Base-by-base conservation (phyloP, 2,113 vertebrate genomes). In the Anoura caudifer region DNA sequence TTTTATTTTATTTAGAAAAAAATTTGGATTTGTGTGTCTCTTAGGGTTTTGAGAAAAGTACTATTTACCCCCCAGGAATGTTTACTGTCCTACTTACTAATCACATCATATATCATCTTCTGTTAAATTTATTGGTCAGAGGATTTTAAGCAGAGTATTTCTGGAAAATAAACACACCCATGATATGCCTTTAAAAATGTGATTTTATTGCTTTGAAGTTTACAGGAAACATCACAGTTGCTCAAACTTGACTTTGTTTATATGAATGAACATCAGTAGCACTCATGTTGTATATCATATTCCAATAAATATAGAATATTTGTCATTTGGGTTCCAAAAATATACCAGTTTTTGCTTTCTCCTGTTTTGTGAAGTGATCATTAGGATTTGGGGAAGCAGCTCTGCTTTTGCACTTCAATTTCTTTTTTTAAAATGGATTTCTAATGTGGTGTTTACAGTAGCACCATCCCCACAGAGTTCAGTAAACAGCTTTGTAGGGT, bases 1-100 rank as follows among this genome's bases (percentile, higher is more conserved):
- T 16, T 88, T 83, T 59, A 63, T 94, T 94, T 94, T 45, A 81
- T 80, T 96, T 94, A 79, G 76, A 77, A 86, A 95, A 11, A n/a
- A 90, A 65, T 54, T 95, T 52, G 33, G 65, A 88, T 94, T 65
- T 76, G 33, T 67, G 4, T 76, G 50, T 97, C 65, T 90, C 73
- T 95, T 84, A 12, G 5, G 13, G 47, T 67, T 88, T 97, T 75
- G 43, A 67, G 84, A 80, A 65, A 93, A 47, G 26, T 76, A 80
- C 14, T 77, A 17, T 52, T 50, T 16, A 77, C 63, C 56, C 11
- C 41, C 72, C 50, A 3, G 63, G 67, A 90, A 73, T 76, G 75
- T 96, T 82, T 94, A 47, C 33, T 76, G 6, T 84, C 15, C 70
- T 90, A 4, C 85, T 90, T 86, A 82, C 76, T 36, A 92, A 67